Conservation (phyloP, 2,797 vertebrate species). For the Esox masquinongy region DNA sequence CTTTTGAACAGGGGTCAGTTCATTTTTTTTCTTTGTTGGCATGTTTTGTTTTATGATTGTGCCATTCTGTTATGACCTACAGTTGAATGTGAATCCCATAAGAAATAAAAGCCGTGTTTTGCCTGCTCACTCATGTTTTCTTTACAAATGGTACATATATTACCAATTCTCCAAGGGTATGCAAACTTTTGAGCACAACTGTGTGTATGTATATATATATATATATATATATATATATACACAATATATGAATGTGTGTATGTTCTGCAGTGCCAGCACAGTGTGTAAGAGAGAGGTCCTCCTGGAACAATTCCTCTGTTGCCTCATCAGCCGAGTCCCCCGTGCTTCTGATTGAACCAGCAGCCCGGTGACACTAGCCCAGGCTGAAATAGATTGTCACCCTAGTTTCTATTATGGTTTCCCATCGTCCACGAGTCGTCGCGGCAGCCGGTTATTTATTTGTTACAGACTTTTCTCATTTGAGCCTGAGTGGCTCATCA, state of each 20-base stretch:
- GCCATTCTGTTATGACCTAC: too few species aligned
- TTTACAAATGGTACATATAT: too few species aligned
- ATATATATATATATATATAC: too few species aligned
- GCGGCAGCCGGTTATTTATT: slow-evolving; percentile 66
- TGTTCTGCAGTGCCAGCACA: background rate
- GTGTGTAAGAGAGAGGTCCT: slow-evolving; percentile 21
- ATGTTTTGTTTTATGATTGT: too few species aligned
- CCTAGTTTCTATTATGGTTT: slow-evolving; percentile 56
- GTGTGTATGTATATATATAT: too few species aligned
- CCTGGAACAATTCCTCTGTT: slow-evolving; percentile 25
- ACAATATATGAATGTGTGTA: background rate
- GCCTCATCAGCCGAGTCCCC: slow-evolving; percentile 43
- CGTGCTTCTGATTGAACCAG: slow-evolving; percentile 50
- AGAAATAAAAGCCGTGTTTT: too few species aligned
- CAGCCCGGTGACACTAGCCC: slow-evolving; percentile 38
- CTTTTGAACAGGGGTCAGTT: too few species aligned
- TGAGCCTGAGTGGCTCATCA: slow-evolving; percentile 65
- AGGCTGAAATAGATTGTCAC: slow-evolving; percentile 58
- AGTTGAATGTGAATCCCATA: too few species aligned
- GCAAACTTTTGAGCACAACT: background rate
- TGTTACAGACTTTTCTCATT: slow-evolving; percentile 68
- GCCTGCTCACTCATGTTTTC: too few species aligned
- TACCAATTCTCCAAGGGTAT: too few species aligned
- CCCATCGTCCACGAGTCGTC: slow-evolving; percentile 25
- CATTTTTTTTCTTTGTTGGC: too few species aligned